Conservation (phyloP, 1,140 invertebrate species). For the Atopsyche davidsoni region DNA sequence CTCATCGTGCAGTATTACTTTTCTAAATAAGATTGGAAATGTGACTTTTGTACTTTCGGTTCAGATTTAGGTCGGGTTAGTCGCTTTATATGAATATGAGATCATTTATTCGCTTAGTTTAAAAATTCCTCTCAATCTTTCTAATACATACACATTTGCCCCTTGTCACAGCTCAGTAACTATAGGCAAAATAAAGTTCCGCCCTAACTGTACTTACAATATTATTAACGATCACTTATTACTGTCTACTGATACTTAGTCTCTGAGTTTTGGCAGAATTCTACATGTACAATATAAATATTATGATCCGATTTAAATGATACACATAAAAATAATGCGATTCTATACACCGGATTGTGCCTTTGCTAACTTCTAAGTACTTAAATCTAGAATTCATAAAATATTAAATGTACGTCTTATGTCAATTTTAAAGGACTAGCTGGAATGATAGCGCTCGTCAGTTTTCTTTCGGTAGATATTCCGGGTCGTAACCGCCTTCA, state of each 20-base stretch:
- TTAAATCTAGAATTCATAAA: slow-evolving; percentile 23
- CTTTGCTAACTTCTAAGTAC: slow-evolving; percentile 20
- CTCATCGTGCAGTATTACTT: not conserved
- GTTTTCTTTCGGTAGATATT: too few relatives aligned
- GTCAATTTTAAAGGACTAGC: slow-evolving; percentile 18
- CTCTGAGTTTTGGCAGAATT: slow-evolving; percentile 30
- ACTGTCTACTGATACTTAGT: slow-evolving; percentile 28
- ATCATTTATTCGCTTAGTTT: slow-evolving; percentile 26
- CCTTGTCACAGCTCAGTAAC: slow-evolving; percentile 12
- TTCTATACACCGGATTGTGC: slow-evolving; percentile 28
- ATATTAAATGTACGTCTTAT: slow-evolving; percentile 25
- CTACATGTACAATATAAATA: slow-evolving; percentile 24
- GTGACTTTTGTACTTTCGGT: slow-evolving; percentile 28
- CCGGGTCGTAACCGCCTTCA: too few relatives aligned
- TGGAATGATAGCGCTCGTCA: slow-evolving; percentile 20
- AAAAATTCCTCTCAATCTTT: slow-evolving; percentile 2
- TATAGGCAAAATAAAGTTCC: slow-evolving; percentile 6
- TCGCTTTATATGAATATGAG: slow-evolving; percentile 30
- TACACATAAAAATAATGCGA: slow-evolving; percentile 27
- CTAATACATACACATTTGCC: slow-evolving; percentile 9
- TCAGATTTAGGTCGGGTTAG: slow-evolving; percentile 24
- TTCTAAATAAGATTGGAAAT: slow-evolving; percentile 23
- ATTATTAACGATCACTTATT: slow-evolving; percentile 14
- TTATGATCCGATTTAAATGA: slow-evolving; percentile 22
- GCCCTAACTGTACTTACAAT: slow-evolving; percentile 15